These are phyloP conservation scores for Pinctada fucata DNA, from an alignment of 2,888 invertebrate genomes.

Conservation along the genomic window DNA sequence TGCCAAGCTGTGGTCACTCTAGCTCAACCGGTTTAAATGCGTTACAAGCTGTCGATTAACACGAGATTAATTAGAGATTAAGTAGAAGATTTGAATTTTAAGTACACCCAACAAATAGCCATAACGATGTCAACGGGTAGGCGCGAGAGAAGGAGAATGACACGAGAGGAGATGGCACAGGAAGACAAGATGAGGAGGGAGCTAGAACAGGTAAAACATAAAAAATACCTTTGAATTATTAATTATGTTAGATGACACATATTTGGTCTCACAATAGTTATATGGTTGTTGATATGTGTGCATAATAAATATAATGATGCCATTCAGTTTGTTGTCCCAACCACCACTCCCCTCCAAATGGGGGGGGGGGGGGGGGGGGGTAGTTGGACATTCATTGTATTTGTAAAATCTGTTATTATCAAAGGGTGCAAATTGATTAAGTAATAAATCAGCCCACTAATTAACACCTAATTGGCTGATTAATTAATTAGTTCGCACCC, in stretches of 20 bases:
- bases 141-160: background rate
- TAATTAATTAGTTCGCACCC: too few species aligned
- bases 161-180: constrained; percentile 18
- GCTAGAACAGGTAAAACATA: constrained; percentile 40
- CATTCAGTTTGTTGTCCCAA: background rate
- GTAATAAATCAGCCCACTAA: too few species aligned
- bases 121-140: background rate
- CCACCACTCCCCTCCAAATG: background rate
- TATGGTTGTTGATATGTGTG: background rate
- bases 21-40: too few species aligned
- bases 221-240: background rate
- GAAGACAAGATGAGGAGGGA: constrained; percentile 37
- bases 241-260: background rate
- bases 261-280: background rate
- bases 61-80: too few species aligned
- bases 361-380: background rate
- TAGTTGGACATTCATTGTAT: too few species aligned
- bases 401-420: too few species aligned
- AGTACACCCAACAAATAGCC: background rate
- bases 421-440: too few species aligned
- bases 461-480: too few species aligned
- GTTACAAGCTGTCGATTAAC: too few species aligned
- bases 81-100: too few species aligned
- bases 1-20: too few species aligned
- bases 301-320: background rate